These are phyloP conservation scores for Alces alces DNA, from an alignment of 2,113 vertebrate genomes.

Conservation along the genomic window DNA sequence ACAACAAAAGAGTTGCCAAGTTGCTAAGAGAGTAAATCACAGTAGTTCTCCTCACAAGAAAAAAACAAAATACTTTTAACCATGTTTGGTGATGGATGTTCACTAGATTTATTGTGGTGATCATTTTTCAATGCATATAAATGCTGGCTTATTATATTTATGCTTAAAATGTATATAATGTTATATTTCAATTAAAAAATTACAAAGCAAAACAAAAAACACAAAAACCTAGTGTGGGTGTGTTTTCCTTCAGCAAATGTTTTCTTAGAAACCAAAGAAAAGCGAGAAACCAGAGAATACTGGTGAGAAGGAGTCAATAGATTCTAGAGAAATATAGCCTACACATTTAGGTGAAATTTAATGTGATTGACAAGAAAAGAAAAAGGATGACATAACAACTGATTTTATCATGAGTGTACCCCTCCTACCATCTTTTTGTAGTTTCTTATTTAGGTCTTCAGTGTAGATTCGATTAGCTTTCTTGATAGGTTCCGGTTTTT, in stretches of 20 bases:
- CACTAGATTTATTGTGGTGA: neutral
- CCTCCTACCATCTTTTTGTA: neutral
- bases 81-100: neutral
- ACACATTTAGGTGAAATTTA: neutral
- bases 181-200: neutral
- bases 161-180: neutral
- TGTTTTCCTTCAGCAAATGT: neutral
- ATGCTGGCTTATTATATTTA: neutral
- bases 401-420: neutral
- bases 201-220: neutral
- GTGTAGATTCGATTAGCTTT: neutral
- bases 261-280: constrained; percentile 31
- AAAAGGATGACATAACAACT: neutral
- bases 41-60: neutral
- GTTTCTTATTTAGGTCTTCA: neutral
- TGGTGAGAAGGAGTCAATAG: neutral
- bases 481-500: neutral
- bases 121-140: neutral
- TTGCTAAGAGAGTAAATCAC: neutral
- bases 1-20: neutral
- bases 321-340: neutral
- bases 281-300: neutral
- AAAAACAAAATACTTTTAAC: neutral
- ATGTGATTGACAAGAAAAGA: neutral
- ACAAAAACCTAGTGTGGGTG: neutral